A percentile compares a stretch with the other conserved stretches of the same genome.
Evolutionary conservation across 2,113 vertebrate genomes (phyloP).

Genomic region (Artemisiospiza belli): DNA sequence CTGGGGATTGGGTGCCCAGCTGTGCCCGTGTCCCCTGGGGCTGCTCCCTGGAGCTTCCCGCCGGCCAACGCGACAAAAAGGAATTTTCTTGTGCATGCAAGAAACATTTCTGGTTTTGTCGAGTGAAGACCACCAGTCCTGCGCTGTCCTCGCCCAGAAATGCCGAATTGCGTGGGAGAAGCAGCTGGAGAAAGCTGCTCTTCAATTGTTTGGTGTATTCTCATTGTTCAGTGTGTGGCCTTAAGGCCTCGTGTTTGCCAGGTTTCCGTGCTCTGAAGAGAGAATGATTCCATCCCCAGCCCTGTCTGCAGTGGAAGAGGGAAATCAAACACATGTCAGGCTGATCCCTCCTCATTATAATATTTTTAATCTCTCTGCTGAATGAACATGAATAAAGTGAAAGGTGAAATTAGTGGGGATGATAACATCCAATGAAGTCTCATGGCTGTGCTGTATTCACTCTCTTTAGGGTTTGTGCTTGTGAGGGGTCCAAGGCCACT

Average conservation of each 20-base stretch:
- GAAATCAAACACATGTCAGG: not conserved
- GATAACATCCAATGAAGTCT: not conserved
- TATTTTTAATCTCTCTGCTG: conserved; percentile 8
- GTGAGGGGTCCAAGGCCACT: not conserved
- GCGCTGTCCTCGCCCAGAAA: not conserved
- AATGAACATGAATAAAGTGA: conserved; percentile 5
- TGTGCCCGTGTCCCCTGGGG: not conserved
- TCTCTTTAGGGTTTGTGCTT: not conserved
- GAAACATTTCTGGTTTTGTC: not conserved
- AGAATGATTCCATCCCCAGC: not conserved
- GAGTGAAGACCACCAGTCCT: not conserved
- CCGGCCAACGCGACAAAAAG: not conserved
- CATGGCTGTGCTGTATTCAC: conserved; percentile 21
- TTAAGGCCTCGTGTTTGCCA: not conserved
- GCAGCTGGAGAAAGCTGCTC: not conserved
- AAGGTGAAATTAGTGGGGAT: conserved; percentile 15
- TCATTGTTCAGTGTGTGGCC: conserved; percentile 9
- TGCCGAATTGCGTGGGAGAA: not conserved
- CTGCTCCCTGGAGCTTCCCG: not conserved
- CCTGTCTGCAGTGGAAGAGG: fast-evolving
- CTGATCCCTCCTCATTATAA: not conserved
- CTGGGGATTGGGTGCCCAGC: not conserved
- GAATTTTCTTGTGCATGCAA: not conserved
- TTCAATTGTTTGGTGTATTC: not conserved
- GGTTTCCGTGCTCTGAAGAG: not conserved